Evolutionary conservation across 2,888 invertebrate genomes (phyloP).

Genomic region (Heterodera filipjevi): DNA sequence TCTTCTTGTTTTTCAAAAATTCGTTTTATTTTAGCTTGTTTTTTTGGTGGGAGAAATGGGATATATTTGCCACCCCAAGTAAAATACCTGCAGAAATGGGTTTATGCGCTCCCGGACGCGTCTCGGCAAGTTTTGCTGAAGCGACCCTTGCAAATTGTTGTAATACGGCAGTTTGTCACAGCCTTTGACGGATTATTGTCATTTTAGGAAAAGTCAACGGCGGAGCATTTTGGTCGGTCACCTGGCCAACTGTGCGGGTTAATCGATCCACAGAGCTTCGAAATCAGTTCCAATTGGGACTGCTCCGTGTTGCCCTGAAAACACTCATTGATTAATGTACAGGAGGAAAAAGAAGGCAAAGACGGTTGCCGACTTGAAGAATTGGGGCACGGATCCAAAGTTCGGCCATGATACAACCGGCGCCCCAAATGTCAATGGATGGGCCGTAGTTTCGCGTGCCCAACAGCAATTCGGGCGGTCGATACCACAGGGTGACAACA

Average conservation of each 20-base stretch:
- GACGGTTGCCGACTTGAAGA: slow-evolving; percentile 64
- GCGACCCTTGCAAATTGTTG: slow-evolving; percentile 34
- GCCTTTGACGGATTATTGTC: slow-evolving; percentile 1
- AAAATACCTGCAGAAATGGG: slow-evolving; percentile 27
- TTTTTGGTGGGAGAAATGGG: too few relatives aligned
- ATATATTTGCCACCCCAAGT: too few relatives aligned
- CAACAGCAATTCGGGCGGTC: slow-evolving; percentile 68
- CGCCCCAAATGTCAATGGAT: slow-evolving; percentile 87
- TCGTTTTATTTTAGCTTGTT: too few relatives aligned
- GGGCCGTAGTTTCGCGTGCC: slow-evolving; percentile 84
- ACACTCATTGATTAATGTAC: neutral
- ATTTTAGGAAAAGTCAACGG: neutral
- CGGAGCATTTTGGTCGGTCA: neutral
- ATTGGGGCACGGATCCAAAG: slow-evolving; percentile 88
- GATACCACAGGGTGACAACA: slow-evolving; percentile 95
- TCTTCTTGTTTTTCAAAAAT: too few relatives aligned
- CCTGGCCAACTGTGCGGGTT: slow-evolving; percentile 82
- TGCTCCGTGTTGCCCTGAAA: slow-evolving; percentile 87
- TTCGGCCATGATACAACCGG: slow-evolving; percentile 99
- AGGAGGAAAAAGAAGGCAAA: neutral
- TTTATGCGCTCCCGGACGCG: slow-evolving; percentile 32
- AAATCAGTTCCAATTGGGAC: slow-evolving; percentile 89
- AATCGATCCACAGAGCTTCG: slow-evolving; percentile 93
- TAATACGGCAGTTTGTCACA: slow-evolving; percentile 47
- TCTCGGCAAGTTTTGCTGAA: slow-evolving; percentile 38